These are phyloP conservation scores for Sylvilagus floridanus DNA, from an alignment of 2,797 vertebrate genomes.

Conservation along the genomic window DNA sequence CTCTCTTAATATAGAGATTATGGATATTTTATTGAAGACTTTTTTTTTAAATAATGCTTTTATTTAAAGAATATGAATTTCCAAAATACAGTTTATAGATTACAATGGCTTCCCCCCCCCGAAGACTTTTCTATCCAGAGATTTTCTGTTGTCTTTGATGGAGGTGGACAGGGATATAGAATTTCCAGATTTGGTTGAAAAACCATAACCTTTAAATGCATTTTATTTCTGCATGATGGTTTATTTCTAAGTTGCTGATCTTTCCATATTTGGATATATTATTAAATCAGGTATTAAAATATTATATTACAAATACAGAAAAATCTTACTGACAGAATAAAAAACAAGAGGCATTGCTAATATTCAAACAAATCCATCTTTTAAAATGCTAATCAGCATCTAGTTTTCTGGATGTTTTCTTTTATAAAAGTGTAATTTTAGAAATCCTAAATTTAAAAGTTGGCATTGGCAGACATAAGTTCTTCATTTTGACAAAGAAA, in stretches of 20 bases:
- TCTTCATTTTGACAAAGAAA: slow-evolving; percentile 60
- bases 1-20: neutral
- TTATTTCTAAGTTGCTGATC: slow-evolving; percentile 57
- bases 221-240: slow-evolving; percentile 58
- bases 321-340: slow-evolving; percentile 48
- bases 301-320: slow-evolving; percentile 44
- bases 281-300: slow-evolving; percentile 57
- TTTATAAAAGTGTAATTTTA: slow-evolving; percentile 52
- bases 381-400: slow-evolving; percentile 52
- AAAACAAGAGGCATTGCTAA: slow-evolving; percentile 57
- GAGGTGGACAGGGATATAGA: neutral
- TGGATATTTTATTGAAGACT: neutral
- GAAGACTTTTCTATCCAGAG: neutral
- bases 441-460: slow-evolving; percentile 47
- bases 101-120: too few species aligned
- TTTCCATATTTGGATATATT: slow-evolving; percentile 42
- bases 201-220: slow-evolving; percentile 39
- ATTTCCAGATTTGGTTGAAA: slow-evolving; percentile 60
- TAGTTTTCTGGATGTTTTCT: slow-evolving; percentile 51
- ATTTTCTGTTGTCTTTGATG: slow-evolving; percentile 36
- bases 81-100: too few species aligned
- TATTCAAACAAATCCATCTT: slow-evolving; percentile 62
- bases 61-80: too few species aligned
- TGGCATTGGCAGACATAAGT: slow-evolving; percentile 38
- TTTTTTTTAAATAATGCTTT: too few species aligned